These are phyloP conservation scores for rabbit (Oryctolagus cuniculus) DNA, from an alignment of 2,113 vertebrate species.

Conservation along the genomic window mOryCun1.1 NC_091433.1:128628001-128628500, in stretches of 20 bases:
- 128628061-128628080: conserved; percentile 48
- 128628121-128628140: background rate
- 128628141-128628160: background rate
- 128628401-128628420: background rate
- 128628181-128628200: background rate
- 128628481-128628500: background rate
- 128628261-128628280: background rate
- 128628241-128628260: background rate
- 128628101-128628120: background rate
- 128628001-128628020: background rate
- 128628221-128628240: background rate
- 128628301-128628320: background rate
- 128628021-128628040: background rate
- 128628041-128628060: conserved; percentile 5
- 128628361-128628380: background rate
- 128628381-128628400: background rate
- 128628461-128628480: background rate
- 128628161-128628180: background rate
- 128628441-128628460: background rate
- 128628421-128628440: background rate
- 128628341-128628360: background rate
- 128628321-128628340: conserved; percentile 14
- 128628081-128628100: background rate
- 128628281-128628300: background rate
- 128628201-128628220: background rate